Base-by-base conservation (phyloP, 2,113 vertebrate species). In the Sprattus sprattus region DNA sequence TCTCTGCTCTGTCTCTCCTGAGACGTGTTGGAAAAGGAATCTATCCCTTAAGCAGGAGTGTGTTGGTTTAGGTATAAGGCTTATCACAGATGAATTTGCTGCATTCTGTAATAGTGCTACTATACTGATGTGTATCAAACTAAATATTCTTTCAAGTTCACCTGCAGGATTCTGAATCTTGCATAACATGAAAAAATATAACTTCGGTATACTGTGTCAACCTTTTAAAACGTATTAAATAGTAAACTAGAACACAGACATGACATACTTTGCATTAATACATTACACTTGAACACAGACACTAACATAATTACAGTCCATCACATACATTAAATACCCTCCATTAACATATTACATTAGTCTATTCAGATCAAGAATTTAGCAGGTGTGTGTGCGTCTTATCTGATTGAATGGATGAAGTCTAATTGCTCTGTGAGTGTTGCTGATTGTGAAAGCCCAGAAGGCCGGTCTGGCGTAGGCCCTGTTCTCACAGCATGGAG, bases 401-500 rank as follows among this genome's bases (percentile, higher is more conserved):
- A 16, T 32, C 18, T 32, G 64, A 28, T 9, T 78, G 71, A 75
- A 39, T 67, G 25, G 25, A 9, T 39, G 67, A 75, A 28, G 67
- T 4, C 2, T 75, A 75, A 75, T 75, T 75, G 67, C 25, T 13
- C 1, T 75, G 67, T 32, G 67, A 39, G 39, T 13, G 28, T n/a
- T 75, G 67, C 67, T 39, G 71, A 39, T 32, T 39, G 71, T 32
- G 28, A 44, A 28, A 32, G 71, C 28, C 71, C 71, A 78, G 71
- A 28, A 78, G 71, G 71, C 71, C 39, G 71, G 71, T 39, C 71
- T 78, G 71, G 71, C 71, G 3, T 78, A 32, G 28, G 32, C 32
- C 71, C 13, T 78, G 71, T 78, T 78, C 71, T 39, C 71, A 78
- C 71, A 78, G 71, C 71, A 78, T 11, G 71, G 71, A 78, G 71